Conservation (phyloP, 2,797 vertebrate species). For the Pipistrellus kuhlii region DNA sequence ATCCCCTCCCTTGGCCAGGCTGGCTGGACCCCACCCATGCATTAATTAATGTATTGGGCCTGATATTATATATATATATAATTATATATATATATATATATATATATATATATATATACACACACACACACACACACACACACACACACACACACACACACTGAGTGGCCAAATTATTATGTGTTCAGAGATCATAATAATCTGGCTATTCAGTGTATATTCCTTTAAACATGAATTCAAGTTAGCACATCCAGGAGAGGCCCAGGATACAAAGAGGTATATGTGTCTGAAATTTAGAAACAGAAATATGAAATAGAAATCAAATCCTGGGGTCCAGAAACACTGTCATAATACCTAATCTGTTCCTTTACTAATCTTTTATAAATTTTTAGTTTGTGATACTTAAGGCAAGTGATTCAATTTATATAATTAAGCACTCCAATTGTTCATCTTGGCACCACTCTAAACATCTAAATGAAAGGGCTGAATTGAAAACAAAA, state of each 20-base stretch:
- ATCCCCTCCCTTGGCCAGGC: too few relatives aligned
- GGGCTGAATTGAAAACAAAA: conserved; percentile 19
- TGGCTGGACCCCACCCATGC: too few relatives aligned
- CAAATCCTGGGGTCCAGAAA: background rate
- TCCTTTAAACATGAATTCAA: background rate
- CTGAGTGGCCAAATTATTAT: too few relatives aligned
- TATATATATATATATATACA: too few relatives aligned
- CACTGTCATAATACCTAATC: background rate
- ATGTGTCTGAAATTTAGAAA: background rate
- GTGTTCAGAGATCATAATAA: too few relatives aligned
- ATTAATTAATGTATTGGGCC: too few relatives aligned
- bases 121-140: too few relatives aligned
- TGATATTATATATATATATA: too few relatives aligned
- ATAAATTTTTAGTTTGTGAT: background rate
- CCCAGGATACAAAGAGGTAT: background rate
- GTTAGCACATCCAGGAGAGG: background rate
- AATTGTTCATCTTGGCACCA: background rate
- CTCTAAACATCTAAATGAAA: background rate
- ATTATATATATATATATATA: too few relatives aligned
- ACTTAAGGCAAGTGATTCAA: background rate
- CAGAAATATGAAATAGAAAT: background rate
- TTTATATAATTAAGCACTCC: background rate
- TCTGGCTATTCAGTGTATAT: too few relatives aligned
- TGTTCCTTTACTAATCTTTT: background rate
- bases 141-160: too few relatives aligned